These are phyloP conservation scores for Sanderia malayensis DNA, from an alignment of 30 jellyfish, hydroid and myxozoan species.

Conservation along the genomic window DNA sequence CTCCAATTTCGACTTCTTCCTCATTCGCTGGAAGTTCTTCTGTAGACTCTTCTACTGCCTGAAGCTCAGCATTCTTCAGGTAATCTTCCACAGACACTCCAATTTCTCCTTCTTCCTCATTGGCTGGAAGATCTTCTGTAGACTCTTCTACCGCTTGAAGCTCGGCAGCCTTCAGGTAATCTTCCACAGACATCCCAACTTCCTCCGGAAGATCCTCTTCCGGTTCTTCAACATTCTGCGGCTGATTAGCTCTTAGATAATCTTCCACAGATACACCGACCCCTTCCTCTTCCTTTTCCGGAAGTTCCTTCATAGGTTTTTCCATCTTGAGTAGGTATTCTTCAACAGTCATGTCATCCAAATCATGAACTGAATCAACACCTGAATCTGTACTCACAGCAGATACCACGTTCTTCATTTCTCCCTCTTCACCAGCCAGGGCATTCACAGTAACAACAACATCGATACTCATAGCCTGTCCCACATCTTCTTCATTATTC, in stretches of 20 bases:
- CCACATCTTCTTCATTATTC: not conserved
- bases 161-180: constrained; percentile 4
- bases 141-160: not conserved
- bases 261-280: constrained; percentile 61
- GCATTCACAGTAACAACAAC: no score
- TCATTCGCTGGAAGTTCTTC: not conserved
- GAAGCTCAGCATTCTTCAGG: constrained; percentile 11
- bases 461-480: no score
- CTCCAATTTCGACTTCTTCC: constrained; percentile 49
- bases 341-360: constrained; percentile 44
- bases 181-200: constrained; percentile 21
- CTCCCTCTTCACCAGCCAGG: no score
- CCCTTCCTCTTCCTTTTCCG: constrained; percentile 16
- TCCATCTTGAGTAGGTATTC: constrained; percentile 11
- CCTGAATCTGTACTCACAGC: no score
- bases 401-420: no score
- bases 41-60: not conserved
- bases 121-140: not conserved
- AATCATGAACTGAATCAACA: no score
- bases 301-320: not conserved
- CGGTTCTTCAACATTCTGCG: constrained; percentile 6
- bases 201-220: not conserved
- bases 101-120: constrained; percentile 36
- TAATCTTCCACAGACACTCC: constrained; percentile 55
- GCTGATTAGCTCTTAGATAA: constrained; percentile 20